These are phyloP conservation scores for Phaethornis superciliosus DNA, from an alignment of 2,113 vertebrate species.

Conservation along the genomic window DNA sequence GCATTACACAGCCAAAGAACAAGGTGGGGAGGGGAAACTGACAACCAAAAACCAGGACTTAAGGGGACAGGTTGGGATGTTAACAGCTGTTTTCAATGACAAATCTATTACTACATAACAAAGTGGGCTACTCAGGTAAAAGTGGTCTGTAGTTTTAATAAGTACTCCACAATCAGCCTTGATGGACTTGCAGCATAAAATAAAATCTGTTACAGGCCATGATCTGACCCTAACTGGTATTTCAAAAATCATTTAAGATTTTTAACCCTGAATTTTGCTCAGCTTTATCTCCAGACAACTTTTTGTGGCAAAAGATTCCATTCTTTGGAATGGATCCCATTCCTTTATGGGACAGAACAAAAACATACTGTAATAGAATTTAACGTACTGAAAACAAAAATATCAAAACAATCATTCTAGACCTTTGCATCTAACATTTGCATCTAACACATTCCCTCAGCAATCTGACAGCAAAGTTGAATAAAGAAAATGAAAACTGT, in stretches of 20 bases:
- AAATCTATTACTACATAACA: neutral
- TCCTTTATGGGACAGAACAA: neutral
- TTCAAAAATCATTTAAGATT: neutral
- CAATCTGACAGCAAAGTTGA: neutral
- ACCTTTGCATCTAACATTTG: neutral
- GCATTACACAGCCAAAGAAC: neutral
- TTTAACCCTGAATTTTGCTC: neutral
- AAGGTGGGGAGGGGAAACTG: fast-evolving
- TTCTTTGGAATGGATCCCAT: neutral
- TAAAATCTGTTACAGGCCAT: neutral
- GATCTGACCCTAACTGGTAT: neutral
- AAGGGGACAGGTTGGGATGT: neutral
- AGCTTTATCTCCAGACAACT: neutral
- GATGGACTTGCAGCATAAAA: neutral
- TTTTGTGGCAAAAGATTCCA: neutral
- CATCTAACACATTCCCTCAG: neutral
- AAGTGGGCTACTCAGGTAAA: neutral
- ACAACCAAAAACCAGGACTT: neutral
- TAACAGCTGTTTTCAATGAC: neutral
- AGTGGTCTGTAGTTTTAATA: neutral
- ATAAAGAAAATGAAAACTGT: neutral
- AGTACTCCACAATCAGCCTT: neutral
- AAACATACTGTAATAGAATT: neutral
- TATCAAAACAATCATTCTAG: neutral
- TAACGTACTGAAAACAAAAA: neutral